Conservation (phyloP, 2,888 invertebrate species). For the Amiota communis region DNA sequence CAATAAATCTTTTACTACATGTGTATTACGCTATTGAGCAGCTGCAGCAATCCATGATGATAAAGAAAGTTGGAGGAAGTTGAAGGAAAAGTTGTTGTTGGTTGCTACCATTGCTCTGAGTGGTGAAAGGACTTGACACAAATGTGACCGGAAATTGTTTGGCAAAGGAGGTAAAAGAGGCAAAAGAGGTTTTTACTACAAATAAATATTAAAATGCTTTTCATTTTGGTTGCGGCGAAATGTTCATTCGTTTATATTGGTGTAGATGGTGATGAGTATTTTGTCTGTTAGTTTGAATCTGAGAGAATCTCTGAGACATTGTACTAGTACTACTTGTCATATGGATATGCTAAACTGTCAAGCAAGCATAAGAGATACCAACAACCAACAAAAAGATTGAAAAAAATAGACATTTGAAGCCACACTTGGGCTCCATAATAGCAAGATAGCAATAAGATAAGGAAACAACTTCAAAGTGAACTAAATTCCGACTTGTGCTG, state of each 20-base stretch:
- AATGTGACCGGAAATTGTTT: conserved; percentile 63
- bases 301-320: neutral
- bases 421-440: conserved; percentile 14
- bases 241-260: neutral
- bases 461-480: conserved; percentile 47
- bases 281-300: neutral
- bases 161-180: conserved; percentile 43
- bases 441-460: conserved; percentile 1
- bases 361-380: neutral
- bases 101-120: no score
- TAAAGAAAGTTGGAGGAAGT: no score
- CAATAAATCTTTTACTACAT: no score
- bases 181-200: conserved; percentile 13
- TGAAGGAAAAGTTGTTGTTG: no score
- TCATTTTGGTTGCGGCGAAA: conserved; percentile 47
- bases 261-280: neutral
- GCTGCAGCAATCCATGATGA: no score
- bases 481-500: conserved; percentile 49
- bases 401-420: conserved; percentile 17
- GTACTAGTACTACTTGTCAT: neutral
- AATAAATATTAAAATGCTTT: conserved; percentile 63
- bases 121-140: conserved; percentile 52
- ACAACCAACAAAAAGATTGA: conserved; percentile 22
- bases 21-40: no score
- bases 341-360: conserved; percentile 16